Base-by-base conservation (phyloP, 1,140 invertebrate species). In the Leptopilina clavipes region DNA sequence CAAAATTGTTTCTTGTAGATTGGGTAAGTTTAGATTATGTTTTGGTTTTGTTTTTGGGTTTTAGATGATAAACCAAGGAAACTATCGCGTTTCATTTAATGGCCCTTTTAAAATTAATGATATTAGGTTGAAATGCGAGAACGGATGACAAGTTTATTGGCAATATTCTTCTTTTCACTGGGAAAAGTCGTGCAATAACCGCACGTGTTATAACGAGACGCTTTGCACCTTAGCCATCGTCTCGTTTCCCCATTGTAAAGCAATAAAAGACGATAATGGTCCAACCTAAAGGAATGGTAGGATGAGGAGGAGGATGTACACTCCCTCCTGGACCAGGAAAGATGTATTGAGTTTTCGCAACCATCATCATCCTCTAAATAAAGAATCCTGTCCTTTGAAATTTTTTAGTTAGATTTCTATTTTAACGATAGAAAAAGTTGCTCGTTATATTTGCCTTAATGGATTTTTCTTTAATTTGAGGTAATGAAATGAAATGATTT, bases 91-190 rank as follows among this genome's bases (percentile, higher is more conserved):
- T n/a, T n/a, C 11, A 59, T 59, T 59, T 59, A 59, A 59, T 19
- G 56, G 56, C 19, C 56, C 19, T 59, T 59, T 59, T 59, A 59
- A 59, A 59, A 59, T 59, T 59, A 59, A 59, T 59, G 56, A 59
- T 59, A 59, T 59, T 59, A 59, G 19, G 56, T 59, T 59, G 11
- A 59, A 59, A 59, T 59, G 22, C 22, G 56, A 25, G 56, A 14
- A 10, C 17, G 54, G 54, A 11, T 22, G 18, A n/a, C n/a, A 25
- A 25, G 56, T 59, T 59, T 59, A 59, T 59, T 59, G 56, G 56
- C 56, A 59, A 59, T 59, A 59, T 59, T 59, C 56, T 59, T 59
- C 56, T 59, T 59, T 59, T 59, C 3, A 22, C 10, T 19, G 10
- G 56, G 22, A 19, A 59, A 59, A 59, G 18, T 59, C 56, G 56